Evolutionary conservation across 2,113 vertebrate genomes (phyloP), one percentile per base, ranked within the genome.

Genomic region (Amblyopsis rosae): DNA sequence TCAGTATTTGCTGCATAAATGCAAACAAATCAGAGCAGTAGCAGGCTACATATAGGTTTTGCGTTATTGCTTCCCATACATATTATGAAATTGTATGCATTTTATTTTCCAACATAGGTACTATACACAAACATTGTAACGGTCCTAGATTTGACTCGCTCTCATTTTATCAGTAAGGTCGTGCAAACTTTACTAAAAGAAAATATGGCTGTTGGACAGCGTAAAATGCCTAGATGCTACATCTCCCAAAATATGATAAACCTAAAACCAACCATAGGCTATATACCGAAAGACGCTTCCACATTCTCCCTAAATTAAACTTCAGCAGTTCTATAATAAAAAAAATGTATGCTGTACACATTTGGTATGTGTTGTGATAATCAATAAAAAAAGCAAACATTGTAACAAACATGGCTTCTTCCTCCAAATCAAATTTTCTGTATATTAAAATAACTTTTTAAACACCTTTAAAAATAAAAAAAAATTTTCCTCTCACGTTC

Each of bases 311-410:
- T 60, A 69, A 69, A 77, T 60, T 11, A 59, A 17, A 80, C 48
- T 41, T 48, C 19, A 69, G 35, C 17, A 13, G 47, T 50, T 59
- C 9, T 33, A 59, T 41, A 13, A 16, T 61, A 47, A 13, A 26
- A 3, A 26, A 26, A 26, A 26, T 26, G 2, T 26, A 26, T 41
- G 55, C 59, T 77, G 65, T 26, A 67, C 45, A 67, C 4, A 8
- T 74, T 49, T 61, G 62, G 7, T 53, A 69, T 55, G 32, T 49
- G 41, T 54, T 64, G 45, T 54, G 69, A 72, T 50, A 72, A 80
- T 83, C 70, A 83, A 75, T 76, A 46, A 72, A 57, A 57, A 33
- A 65, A 12, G 6, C 54, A 76, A 56, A 62, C 62, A 64, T 79
- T 12, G 32, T 3, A 50, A 50, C 26, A 32, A 41, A 41, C 35